A percentile compares a stretch with the other conserved stretches of the same genome.
phyloP scores from a whole-genome alignment of 2,797 vertebrate species.

The Champsocephalus gunnari region DNA sequence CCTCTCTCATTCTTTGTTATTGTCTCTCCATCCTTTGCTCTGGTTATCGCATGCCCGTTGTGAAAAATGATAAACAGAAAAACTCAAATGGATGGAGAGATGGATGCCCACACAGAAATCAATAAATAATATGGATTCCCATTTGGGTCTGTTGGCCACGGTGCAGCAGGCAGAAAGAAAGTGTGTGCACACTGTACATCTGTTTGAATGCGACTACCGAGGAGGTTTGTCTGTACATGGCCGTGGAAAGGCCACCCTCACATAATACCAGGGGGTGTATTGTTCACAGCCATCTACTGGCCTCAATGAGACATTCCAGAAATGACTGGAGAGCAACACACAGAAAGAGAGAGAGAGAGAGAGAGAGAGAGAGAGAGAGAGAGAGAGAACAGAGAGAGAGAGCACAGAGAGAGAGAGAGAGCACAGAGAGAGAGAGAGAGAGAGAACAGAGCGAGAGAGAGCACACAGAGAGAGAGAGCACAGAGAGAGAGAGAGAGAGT shows the following conservation, averaged over 20 bases:
- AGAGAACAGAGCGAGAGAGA: conserved; percentile 31
- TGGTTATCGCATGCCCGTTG: conserved; percentile 46
- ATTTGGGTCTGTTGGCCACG: conserved; percentile 42
- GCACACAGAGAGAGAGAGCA: conserved; percentile 19
- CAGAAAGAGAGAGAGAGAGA: conserved; percentile 6
- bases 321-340: conserved; percentile 55
- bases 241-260: conserved; percentile 37
- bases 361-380: conserved; percentile 37
- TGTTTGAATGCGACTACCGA: conserved; percentile 4
- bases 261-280: conserved; percentile 35
- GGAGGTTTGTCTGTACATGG: conserved; percentile 6
- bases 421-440: conserved; percentile 6
- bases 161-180: conserved; percentile 17
- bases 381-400: conserved; percentile 38
- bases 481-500: conserved; percentile 44
- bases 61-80: conserved; percentile 54
- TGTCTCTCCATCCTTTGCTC: conserved; percentile 24
- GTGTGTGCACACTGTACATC: neutral
- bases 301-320: conserved; percentile 56
- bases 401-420: neutral
- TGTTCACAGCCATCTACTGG: conserved; percentile 55
- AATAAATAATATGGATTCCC: conserved; percentile 63
- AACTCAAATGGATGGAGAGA: conserved; percentile 36
- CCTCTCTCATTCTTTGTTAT: conserved; percentile 29
- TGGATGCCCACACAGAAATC: conserved; percentile 49